Evolutionary conservation across 2,797 vertebrate genomes (phyloP).

Genomic region (Chiroxiphia lanceolata): DNA sequence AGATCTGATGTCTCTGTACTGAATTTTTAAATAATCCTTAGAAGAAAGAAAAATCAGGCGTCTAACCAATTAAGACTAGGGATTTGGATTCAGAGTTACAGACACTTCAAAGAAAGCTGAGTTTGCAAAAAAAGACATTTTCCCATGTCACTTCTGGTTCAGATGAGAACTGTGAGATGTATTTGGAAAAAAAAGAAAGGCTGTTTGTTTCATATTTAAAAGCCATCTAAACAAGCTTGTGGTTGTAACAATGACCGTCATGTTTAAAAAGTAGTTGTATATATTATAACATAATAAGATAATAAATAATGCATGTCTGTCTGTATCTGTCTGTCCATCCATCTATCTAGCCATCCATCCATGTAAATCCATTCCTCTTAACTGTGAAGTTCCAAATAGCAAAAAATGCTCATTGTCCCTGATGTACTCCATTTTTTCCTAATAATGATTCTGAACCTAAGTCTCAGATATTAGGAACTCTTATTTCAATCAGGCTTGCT

Average conservation of each 20-base stretch:
- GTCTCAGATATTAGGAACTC: not conserved
- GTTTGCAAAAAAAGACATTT: slow-evolving; percentile 32
- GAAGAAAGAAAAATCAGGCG: slow-evolving; percentile 54
- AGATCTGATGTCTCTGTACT: slow-evolving; percentile 43
- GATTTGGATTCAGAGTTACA: slow-evolving; percentile 3
- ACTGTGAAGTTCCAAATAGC: not conserved
- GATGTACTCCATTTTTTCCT: not conserved
- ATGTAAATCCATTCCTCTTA: slow-evolving; percentile 13
- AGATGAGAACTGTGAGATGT: not conserved
- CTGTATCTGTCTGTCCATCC: slow-evolving; percentile 18
- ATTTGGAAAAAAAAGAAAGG: not conserved
- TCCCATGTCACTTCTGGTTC: not conserved
- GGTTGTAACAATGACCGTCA: not conserved
- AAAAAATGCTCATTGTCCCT: not conserved
- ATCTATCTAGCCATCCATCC: slow-evolving; percentile 40
- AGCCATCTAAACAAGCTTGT: not conserved
- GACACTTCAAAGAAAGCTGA: slow-evolving; percentile 44
- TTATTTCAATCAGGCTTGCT: not conserved
- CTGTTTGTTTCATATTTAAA: not conserved
- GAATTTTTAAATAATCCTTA: slow-evolving; percentile 47
- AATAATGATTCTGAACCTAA: not conserved
- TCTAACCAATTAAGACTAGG: slow-evolving; percentile 33
- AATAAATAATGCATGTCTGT: slow-evolving; percentile 58
- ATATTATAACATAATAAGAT: slow-evolving; percentile 42
- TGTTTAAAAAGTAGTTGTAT: slow-evolving; percentile 48